Conservation (phyloP, 2,113 vertebrate species). For the Hippocampus zosterae region DNA sequence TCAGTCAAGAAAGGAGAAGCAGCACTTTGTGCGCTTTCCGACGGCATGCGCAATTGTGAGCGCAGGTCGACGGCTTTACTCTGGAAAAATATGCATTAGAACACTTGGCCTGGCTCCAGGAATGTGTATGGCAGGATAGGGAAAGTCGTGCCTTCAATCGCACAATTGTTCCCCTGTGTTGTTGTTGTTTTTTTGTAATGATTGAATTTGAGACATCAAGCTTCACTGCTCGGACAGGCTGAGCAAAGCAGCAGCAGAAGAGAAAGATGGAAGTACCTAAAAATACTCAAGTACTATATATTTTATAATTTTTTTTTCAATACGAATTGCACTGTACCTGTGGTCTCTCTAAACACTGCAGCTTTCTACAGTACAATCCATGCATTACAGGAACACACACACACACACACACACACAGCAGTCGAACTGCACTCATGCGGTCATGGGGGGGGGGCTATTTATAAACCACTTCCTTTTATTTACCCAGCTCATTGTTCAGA, state of each 20-base stretch:
- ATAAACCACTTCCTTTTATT: slow-evolving; percentile 81
- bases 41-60: not conserved
- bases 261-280: too few species aligned
- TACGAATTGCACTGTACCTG: slow-evolving; percentile 40
- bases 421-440: slow-evolving; percentile 49
- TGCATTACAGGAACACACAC: slow-evolving; percentile 40
- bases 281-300: slow-evolving; percentile 1
- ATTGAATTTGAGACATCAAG: not conserved
- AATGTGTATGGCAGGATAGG: slow-evolving; percentile 10
- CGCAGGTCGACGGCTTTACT: slow-evolving; percentile 22
- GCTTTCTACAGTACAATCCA: slow-evolving; percentile 52
- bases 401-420: slow-evolving; percentile 22
- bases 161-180: slow-evolving; percentile 34
- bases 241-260: too few species aligned
- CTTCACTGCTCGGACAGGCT: too few species aligned
- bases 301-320: not conserved
- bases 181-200: not conserved
- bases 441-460: slow-evolving; percentile 65
- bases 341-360: slow-evolving; percentile 18
- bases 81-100: not conserved
- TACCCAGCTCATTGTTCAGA: slow-evolving; percentile 79
- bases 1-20: not conserved
- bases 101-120: slow-evolving; percentile 29
- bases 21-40: not conserved
- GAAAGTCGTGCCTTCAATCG: slow-evolving; percentile 46